Base-by-base conservation (phyloP, 1,140 invertebrate genomes). In the Melitaea cinxia region DNA sequence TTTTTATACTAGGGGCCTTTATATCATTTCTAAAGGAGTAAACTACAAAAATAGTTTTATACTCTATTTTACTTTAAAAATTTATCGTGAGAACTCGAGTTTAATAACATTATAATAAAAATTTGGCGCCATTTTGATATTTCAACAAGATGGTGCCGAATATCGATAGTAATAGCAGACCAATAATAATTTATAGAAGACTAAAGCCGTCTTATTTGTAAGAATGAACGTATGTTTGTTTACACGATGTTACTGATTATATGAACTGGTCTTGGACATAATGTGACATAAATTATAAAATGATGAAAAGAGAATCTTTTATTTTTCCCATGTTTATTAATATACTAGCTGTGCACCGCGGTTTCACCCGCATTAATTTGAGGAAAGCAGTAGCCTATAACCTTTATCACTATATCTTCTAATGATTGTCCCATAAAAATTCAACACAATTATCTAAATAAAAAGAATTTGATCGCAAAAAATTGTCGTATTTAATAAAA, bases 211-310 rank as follows among this genome's bases (percentile, higher is more conserved):
- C 49, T 28, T 45, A 59, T 77, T 82, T 77, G 75, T 80, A 79
- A 74, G 71, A 81, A 75, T 73, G 65, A 77, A 73, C 53, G 78
- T 80, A 78, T 79, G 78, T 80, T 82, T 78, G 78, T 45, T 81
- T 80, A 81, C 42, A 23, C 66, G 77, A 75, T 74, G 75, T 84
- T 83, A 83, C 76, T 77, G 33, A 66, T 68, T 66, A 70, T 77
- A 80, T 82, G 75, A 80, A 76, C 67, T 68, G 83, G 73, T 81
- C 68, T 77, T 72, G 78, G 77, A 78, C 61, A 68, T 73, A 63
- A 81, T 82, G 77, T 83, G 65, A 82, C 85, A 84, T 82, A 80
- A 83, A 83, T 80, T 79, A 78, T 79, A 78, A 83, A 82, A 77
- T 45, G 35, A 66, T 39, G 17, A 23, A 61, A 61, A 37, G 37